phyloP scores from a whole-genome alignment of 2,113 vertebrate genomes.

The Pedionomus torquatus region DNA sequence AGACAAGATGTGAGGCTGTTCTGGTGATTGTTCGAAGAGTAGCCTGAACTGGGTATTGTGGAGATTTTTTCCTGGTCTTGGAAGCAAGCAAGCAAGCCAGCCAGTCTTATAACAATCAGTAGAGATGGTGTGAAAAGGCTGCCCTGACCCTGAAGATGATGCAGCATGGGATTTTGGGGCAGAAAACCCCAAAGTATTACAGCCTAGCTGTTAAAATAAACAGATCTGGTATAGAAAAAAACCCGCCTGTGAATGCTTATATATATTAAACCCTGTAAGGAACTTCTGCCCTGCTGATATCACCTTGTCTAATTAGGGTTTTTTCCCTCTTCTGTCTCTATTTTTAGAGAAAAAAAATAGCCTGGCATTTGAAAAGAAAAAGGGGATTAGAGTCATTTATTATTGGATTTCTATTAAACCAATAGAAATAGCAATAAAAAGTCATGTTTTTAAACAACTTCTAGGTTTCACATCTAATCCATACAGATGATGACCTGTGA shows the following conservation, averaged over 20 bases:
- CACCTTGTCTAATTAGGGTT: neutral
- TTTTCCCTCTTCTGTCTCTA: neutral
- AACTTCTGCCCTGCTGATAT: neutral
- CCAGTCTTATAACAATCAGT: neutral
- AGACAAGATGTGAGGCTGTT: neutral
- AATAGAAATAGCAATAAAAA: neutral
- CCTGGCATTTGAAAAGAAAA: neutral
- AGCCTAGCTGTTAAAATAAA: neutral
- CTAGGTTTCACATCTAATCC: neutral
- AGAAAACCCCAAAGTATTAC: neutral
- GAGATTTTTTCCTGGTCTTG: neutral
- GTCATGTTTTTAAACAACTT: neutral
- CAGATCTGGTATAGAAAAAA: neutral
- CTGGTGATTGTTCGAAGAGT: neutral
- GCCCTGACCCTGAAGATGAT: neutral
- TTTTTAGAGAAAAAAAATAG: neutral
- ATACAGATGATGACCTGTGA: neutral
- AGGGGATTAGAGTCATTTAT: neutral
- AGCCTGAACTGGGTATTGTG: accelerated
- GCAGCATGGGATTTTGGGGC: neutral
- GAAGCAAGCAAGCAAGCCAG: neutral
- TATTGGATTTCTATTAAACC: neutral
- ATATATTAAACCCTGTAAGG: neutral
- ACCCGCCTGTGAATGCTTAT: neutral
- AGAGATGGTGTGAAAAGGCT: neutral